These are phyloP conservation scores for Sminthopsis crassicaudata DNA, from an alignment of 2,113 vertebrate genomes.

Conservation along the genomic window DNA sequence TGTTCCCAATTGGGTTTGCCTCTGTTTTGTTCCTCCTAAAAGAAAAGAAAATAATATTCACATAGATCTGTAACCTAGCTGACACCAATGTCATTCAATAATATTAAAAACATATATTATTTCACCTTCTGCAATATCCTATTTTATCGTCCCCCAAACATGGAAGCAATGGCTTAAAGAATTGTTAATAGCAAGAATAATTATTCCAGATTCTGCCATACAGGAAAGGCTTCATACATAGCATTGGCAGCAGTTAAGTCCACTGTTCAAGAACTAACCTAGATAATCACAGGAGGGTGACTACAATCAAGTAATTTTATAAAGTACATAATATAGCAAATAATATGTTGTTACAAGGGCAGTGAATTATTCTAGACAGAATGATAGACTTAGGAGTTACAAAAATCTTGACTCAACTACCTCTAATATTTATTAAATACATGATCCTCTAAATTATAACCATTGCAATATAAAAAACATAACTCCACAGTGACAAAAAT, in stretches of 20 bases:
- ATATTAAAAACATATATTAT: neutral
- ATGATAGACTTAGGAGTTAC: neutral
- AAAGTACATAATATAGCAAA: neutral
- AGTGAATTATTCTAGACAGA: neutral
- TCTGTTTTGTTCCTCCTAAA: conserved; percentile 96
- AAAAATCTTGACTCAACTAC: neutral
- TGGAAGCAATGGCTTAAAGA: neutral
- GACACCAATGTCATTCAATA: neutral
- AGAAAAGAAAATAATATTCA: conserved; percentile 17
- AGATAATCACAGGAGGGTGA: neutral
- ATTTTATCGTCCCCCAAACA: neutral
- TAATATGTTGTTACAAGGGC: neutral
- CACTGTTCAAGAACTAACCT: neutral
- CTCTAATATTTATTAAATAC: neutral
- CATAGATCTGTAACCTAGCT: neutral
- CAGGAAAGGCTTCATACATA: neutral
- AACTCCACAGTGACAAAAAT: neutral
- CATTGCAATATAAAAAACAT: neutral
- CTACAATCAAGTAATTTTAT: neutral
- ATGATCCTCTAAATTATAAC: neutral
- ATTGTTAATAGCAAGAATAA: neutral
- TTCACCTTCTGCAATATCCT: neutral
- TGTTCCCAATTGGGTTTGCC: conserved; percentile 99
- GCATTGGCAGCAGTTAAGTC: too few relatives aligned
- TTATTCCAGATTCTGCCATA: neutral